Evolutionary conservation across 1,140 invertebrate genomes (phyloP), one percentile per base, ranked within the genome.

Genomic region (Bemisia tabaci): DNA sequence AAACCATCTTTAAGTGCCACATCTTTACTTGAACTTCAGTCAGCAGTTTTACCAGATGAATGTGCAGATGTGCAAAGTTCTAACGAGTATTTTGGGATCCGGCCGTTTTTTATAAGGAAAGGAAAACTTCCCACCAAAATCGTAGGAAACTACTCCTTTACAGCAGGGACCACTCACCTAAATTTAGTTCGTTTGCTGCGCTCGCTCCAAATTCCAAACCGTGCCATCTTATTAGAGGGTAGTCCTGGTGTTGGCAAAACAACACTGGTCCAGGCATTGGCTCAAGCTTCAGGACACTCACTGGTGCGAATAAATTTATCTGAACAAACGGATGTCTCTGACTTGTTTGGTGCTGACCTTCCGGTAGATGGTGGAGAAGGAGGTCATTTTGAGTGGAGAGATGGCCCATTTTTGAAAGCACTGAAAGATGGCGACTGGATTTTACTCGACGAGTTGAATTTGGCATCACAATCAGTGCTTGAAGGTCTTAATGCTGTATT

Each of bases 181-280:
- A 99, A 99, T 81, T 84, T 88, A 1, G 78, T 94, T 26, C 83
- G 93, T 72, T 73, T 99, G 23, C 76, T 98, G 26, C 82, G 95
- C 68, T 94, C 88, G 0, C 78, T 99, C 69, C 92, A 97, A 67
- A 77, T 99, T 65, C 73, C 75, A 1, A 84, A 84, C 60, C 94
- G 95, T 75, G 95, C 97, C 0, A 85, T 99, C 64, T 82, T 99
- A 62, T 76, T 99, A 26, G 97, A 99, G 83, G 97, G 97, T 21
- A 94, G 92, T 75, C 97, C 97, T 1, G 95, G 97, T 2, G 95
- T 98, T 58, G 97, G 97, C 2, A 99, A 99, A 80, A 98, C 97
- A 0, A 96, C 92, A 74, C 80, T 98, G 60, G 88, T 99, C 1
- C 85, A 87, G 62, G 94, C 94, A n/a, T 79, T 99, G 22, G 95